Conservation (phyloP, 2,113 vertebrate species). For the Larimichthys crocea region DNA sequence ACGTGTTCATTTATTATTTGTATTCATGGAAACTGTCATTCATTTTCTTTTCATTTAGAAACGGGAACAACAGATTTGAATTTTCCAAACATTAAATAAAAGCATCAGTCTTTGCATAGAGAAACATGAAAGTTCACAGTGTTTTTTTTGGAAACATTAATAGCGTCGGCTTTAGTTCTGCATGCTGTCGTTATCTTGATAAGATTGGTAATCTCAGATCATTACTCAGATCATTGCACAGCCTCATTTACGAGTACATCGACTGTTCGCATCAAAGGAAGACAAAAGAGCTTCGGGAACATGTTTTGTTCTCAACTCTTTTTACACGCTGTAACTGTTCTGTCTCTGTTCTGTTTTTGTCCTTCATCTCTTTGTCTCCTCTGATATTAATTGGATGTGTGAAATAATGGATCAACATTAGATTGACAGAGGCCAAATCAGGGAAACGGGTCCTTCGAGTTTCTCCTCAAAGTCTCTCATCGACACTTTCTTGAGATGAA, state of each 20-base stretch:
- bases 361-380: background rate
- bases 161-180: background rate
- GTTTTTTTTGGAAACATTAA: conserved; percentile 2
- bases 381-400: conserved; percentile 12
- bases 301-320: conserved; percentile 14
- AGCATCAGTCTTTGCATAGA: background rate
- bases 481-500: conserved; percentile 53
- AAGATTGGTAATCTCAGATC: conserved; percentile 1
- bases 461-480: conserved; percentile 75
- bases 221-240: background rate
- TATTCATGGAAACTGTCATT: conserved; percentile 9
- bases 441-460: background rate
- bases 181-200: background rate
- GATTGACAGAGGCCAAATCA: conserved; percentile 3
- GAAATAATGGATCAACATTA: conserved; percentile 12
- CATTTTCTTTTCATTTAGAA: conserved; percentile 23
- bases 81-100: conserved; percentile 55
- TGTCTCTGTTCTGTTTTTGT: background rate
- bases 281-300: background rate
- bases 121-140: background rate
- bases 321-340: conserved; percentile 10
- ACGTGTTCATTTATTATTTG: conserved; percentile 37
- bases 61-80: background rate
- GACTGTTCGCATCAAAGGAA: background rate
- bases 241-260: conserved; percentile 8